Conservation (phyloP, 1,140 invertebrate species). For the Agrypnia vestita region DNA sequence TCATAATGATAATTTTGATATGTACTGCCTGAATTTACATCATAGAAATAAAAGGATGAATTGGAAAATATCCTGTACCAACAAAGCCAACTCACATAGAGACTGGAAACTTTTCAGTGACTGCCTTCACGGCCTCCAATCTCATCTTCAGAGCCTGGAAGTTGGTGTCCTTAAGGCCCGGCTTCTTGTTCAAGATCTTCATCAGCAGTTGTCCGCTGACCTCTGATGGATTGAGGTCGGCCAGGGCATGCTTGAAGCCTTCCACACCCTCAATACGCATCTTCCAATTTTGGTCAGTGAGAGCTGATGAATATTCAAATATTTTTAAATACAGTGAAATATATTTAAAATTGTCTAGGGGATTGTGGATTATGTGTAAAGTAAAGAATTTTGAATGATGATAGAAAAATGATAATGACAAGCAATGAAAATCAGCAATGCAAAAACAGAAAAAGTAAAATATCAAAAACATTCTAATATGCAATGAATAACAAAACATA, state of each 20-base stretch:
- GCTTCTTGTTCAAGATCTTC: conserved; percentile 85
- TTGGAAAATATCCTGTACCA: no score
- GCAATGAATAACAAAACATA: no score
- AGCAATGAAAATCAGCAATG: no score
- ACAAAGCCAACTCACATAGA: conserved; percentile 73
- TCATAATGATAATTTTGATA: no score
- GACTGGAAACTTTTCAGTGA: conserved; percentile 84
- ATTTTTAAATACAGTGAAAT: background rate
- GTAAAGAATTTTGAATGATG: no score
- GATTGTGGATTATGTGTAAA: no score
- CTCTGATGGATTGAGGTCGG: conserved; percentile 76
- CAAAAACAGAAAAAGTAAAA: no score
- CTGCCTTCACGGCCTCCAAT: conserved; percentile 84
- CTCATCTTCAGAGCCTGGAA: conserved; percentile 92
- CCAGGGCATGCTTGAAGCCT: conserved; percentile 78
- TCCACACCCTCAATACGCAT: conserved; percentile 85
- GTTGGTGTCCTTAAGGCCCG: conserved; percentile 94
- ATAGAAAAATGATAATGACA: no score
- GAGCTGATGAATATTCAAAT: conserved; percentile 66
- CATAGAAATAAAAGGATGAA: no score
- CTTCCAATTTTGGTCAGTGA: conserved; percentile 91
- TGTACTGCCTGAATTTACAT: no score
- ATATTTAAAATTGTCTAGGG: no score
- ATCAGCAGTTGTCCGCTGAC: conserved; percentile 85
- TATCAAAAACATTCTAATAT: no score